Percentiles rank a stretch among this genome's conserved stretches.
Conservation (phyloP, 1,140 invertebrate species). For the Temnothorax longispinosus region DNA sequence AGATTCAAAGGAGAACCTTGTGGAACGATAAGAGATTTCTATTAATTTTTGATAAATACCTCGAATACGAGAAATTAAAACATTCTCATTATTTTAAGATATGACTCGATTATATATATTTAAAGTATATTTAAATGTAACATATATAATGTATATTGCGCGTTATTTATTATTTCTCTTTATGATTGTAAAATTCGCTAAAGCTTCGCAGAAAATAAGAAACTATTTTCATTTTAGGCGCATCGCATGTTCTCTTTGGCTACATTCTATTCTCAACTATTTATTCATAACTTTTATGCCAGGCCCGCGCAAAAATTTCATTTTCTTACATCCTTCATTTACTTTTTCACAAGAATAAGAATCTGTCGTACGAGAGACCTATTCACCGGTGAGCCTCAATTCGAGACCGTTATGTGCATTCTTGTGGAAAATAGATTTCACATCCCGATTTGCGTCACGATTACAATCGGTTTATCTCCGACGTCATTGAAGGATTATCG, state of each 20-base stretch:
- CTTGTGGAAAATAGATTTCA: neutral
- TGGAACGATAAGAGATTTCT: neutral
- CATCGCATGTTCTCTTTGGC: neutral
- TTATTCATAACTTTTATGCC: slow-evolving; percentile 2
- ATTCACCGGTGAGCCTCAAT: neutral
- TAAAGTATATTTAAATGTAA: neutral
- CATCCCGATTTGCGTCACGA: neutral
- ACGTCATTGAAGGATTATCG: neutral
- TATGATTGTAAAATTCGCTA: neutral
- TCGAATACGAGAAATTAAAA: neutral
- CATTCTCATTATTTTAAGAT: neutral
- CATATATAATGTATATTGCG: neutral
- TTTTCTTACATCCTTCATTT: neutral
- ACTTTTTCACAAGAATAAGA: neutral
- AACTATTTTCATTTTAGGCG: neutral
- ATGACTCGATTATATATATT: neutral
- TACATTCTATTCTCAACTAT: neutral
- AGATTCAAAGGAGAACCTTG: neutral
- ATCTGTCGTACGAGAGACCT: neutral
- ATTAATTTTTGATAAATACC: neutral
- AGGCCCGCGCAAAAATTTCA: slow-evolving; percentile 27
- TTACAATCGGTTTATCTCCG: slow-evolving; percentile 3
- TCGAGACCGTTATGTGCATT: neutral
- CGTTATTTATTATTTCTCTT: neutral
- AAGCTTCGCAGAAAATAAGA: neutral